phyloP scores from a whole-genome alignment of 2,888 invertebrate genomes.

The Ditylenchus weischeri region DNA sequence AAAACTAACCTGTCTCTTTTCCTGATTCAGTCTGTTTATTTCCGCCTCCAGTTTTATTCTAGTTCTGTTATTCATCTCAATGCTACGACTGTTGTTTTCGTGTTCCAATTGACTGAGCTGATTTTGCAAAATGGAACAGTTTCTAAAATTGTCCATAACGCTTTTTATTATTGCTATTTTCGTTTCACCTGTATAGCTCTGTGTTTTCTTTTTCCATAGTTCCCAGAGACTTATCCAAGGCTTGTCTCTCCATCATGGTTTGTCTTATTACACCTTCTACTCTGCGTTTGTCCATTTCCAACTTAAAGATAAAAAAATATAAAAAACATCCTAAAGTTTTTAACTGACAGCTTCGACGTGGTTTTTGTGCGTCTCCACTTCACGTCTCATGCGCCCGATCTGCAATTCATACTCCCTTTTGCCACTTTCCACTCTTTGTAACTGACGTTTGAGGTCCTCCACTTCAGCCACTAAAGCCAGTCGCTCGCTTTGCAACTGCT shows the following conservation, averaged over 20 bases:
- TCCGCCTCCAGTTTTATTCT: slow-evolving; percentile 12
- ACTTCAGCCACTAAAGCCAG: slow-evolving; percentile 13
- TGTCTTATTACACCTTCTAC: slow-evolving; percentile 24
- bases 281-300: slow-evolving; percentile 23
- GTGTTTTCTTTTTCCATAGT: slow-evolving; percentile 27
- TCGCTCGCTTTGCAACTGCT: slow-evolving; percentile 20
- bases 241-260: slow-evolving; percentile 26
- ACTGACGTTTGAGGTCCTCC: slow-evolving; percentile 15
- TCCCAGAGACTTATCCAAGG: slow-evolving; percentile 23
- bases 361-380: slow-evolving; percentile 13
- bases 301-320: slow-evolving; percentile 11
- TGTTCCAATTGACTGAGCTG: slow-evolving; percentile 18
- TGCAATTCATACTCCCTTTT: slow-evolving; percentile 19
- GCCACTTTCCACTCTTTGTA: slow-evolving; percentile 13
- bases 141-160: no score
- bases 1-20: slow-evolving; percentile 16
- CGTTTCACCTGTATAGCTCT: slow-evolving; percentile 24
- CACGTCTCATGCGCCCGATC: slow-evolving; percentile 11
- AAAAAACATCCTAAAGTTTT: no score
- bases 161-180: neutral
- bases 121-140: neutral
- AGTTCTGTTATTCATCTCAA: slow-evolving; percentile 13
- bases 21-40: slow-evolving; percentile 8
- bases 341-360: slow-evolving; percentile 16
- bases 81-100: neutral